These are phyloP conservation scores for Thera britannica DNA, from an alignment of 2,888 invertebrate species.

Conservation along the genomic window DNA sequence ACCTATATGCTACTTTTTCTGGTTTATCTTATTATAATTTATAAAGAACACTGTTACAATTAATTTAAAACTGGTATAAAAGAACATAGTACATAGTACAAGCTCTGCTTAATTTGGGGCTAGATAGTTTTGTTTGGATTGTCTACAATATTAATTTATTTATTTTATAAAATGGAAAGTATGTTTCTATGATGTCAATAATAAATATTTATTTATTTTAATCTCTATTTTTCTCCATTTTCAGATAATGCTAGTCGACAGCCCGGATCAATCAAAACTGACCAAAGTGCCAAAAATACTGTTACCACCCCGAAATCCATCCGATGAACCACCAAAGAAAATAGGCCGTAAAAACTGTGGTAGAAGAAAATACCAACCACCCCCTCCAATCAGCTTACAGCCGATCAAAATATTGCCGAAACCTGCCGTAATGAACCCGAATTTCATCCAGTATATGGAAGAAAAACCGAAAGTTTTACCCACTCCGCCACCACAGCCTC, in stretches of 20 bases:
- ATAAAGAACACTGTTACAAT: no score
- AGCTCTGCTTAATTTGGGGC: no score
- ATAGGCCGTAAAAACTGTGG: slow-evolving; percentile 63
- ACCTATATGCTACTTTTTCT: no score
- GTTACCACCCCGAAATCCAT: slow-evolving; percentile 51
- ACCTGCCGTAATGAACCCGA: slow-evolving; percentile 70
- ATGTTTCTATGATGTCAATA: no score
- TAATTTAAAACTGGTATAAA: no score
- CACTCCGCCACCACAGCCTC: slow-evolving; percentile 29
- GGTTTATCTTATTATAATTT: no score
- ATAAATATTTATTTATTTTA: not conserved
- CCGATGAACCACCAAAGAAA: slow-evolving; percentile 63
- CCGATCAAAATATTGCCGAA: slow-evolving; percentile 79
- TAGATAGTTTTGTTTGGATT: no score
- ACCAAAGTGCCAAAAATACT: slow-evolving; percentile 56
- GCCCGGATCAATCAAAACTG: slow-evolving; percentile 53
- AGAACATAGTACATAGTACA: no score
- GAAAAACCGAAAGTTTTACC: slow-evolving; percentile 54
- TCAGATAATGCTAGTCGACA: slow-evolving; percentile 75
- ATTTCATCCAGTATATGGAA: slow-evolving; percentile 69
- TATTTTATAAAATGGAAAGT: no score
- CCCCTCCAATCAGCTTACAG: slow-evolving; percentile 62
- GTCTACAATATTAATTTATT: no score
- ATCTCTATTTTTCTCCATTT: slow-evolving; percentile 33
- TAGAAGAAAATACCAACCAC: slow-evolving; percentile 65